Evolutionary conservation across 2,113 vertebrate species (phyloP).

Genomic region (Numenius arquata): DNA sequence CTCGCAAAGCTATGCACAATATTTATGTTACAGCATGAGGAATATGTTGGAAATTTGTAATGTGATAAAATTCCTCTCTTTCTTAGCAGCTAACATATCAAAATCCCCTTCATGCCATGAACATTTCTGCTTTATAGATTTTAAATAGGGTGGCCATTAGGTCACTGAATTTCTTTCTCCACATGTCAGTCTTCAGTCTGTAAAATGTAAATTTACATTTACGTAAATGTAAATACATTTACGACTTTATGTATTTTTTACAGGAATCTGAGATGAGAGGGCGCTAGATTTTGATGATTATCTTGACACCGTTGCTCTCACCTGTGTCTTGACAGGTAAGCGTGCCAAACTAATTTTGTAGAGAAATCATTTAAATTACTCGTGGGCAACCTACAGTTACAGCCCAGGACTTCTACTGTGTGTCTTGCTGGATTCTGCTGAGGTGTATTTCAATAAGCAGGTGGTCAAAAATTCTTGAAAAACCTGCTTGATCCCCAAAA

Average conservation of each 20-base stretch:
- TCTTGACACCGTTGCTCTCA: background rate
- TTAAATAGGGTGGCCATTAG: background rate
- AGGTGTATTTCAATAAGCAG: background rate
- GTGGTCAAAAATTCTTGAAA: background rate
- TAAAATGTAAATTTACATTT: too few relatives aligned
- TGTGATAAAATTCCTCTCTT: background rate
- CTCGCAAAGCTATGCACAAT: background rate
- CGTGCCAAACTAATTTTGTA: background rate
- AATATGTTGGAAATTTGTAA: background rate
- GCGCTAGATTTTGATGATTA: background rate
- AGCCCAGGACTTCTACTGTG: rapidly evolving
- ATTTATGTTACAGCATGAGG: background rate
- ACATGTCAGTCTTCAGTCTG: background rate
- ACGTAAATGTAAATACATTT: too few relatives aligned
- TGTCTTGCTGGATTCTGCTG: background rate
- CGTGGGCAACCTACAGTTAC: background rate
- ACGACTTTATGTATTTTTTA: background rate
- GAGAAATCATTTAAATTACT: background rate
- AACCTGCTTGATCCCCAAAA: background rate
- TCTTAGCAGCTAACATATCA: background rate
- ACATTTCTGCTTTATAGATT: background rate
- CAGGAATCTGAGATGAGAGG: background rate
- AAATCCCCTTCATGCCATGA: background rate
- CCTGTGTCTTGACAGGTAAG: background rate
- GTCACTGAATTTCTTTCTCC: background rate